These are phyloP conservation scores for Enteromius treurensis DNA, from an alignment of 2,797 vertebrate species.

Conservation along the genomic window DNA sequence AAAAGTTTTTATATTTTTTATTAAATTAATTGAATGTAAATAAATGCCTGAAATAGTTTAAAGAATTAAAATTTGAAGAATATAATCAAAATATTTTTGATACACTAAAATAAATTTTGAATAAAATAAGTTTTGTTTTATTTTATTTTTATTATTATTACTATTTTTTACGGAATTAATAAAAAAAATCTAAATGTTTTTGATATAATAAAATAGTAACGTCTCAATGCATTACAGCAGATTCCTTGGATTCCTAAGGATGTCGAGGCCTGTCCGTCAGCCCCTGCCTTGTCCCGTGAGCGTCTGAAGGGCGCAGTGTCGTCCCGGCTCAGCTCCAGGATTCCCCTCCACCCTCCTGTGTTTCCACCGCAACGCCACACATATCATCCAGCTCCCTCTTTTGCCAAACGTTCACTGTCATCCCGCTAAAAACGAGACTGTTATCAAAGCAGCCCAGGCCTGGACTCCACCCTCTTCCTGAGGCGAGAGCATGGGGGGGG, in stretches of 20 bases:
- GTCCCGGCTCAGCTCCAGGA: constrained; percentile 62
- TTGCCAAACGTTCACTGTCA: constrained; percentile 72
- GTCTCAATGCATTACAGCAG: constrained; percentile 60
- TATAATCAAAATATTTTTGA: too few relatives aligned
- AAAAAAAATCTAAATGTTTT: background rate
- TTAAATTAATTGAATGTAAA: too few relatives aligned
- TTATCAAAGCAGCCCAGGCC: constrained; percentile 38
- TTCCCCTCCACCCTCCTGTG: constrained; percentile 55
- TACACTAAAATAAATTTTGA: too few relatives aligned
- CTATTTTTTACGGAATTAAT: too few relatives aligned
- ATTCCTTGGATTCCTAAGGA: constrained; percentile 76
- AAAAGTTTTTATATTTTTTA: too few relatives aligned
- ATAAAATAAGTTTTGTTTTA: too few relatives aligned
- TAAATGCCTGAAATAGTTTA: too few relatives aligned
- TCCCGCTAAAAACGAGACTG: constrained; percentile 61
- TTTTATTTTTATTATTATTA: too few relatives aligned
- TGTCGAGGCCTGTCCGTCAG: constrained; percentile 37
- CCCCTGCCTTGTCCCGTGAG: constrained; percentile 55
- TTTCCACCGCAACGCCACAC: constrained; percentile 67
- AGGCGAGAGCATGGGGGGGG: background rate
- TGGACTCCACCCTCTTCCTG: constrained; percentile 43
- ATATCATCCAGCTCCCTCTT: constrained; percentile 60
- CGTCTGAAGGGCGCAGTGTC: constrained; percentile 60
- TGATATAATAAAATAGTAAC: background rate
- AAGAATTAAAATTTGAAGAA: too few relatives aligned